Percentiles rank a stretch among this genome's conserved stretches.
Conservation (phyloP, 2,113 vertebrate genomes). For the Colaptes auratus region DNA sequence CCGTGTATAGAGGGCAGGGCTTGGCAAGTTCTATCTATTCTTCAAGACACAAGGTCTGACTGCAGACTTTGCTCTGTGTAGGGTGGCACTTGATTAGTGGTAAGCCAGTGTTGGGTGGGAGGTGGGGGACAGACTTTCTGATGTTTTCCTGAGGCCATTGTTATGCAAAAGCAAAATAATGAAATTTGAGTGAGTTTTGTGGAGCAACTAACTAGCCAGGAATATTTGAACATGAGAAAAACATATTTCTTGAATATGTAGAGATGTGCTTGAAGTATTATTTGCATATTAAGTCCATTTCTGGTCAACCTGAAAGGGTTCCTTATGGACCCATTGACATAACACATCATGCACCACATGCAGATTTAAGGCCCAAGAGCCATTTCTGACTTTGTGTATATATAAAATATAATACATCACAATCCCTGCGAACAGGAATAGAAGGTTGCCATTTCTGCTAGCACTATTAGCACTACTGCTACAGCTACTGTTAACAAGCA, state of each 20-base stretch:
- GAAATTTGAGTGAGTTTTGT: neutral
- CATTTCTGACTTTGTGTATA: neutral
- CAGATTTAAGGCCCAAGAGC: neutral
- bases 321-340: neutral
- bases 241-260: neutral
- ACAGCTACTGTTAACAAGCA: neutral
- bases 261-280: neutral
- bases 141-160: neutral
- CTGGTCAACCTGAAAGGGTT: neutral
- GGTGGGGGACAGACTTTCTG: neutral
- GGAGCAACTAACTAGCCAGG: neutral
- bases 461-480: neutral
- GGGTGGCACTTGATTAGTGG: neutral
- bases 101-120: neutral
- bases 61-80: neutral
- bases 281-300: neutral
- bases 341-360: neutral
- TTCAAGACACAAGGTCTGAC: neutral
- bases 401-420: neutral
- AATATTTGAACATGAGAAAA: neutral
- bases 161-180: neutral
- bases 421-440: neutral
- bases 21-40: neutral
- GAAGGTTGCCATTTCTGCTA: neutral
- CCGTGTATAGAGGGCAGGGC: neutral